Conservation (phyloP, 2,888 invertebrate species). For the Stenchaetothrips biformis region DNA sequence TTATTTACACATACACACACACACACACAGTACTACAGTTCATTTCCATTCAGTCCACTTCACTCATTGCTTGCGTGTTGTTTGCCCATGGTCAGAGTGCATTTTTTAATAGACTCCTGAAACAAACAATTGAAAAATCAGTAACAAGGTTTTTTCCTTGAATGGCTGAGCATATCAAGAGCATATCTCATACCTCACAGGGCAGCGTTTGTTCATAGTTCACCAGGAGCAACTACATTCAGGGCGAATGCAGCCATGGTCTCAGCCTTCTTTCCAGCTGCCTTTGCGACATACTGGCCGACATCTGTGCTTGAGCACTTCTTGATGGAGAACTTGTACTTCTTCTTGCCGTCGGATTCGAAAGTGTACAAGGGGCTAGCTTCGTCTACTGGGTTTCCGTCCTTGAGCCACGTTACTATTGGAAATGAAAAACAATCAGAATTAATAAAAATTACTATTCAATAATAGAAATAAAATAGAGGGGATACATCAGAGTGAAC, state of each 20-base stretch:
- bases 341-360: constrained; percentile 73
- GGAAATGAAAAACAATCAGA: constrained; percentile 29
- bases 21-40: constrained; percentile 4
- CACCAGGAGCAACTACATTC: constrained; percentile 62
- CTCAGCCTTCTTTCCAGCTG: constrained; percentile 81
- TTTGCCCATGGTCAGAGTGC: constrained; percentile 6
- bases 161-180: background rate
- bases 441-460: background rate
- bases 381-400: constrained; percentile 84
- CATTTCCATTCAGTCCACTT: constrained; percentile 18
- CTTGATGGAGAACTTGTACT: constrained; percentile 72
- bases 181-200: background rate
- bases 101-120: background rate
- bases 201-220: constrained; percentile 44
- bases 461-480: background rate
- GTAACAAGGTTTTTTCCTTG: background rate
- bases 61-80: constrained; percentile 17
- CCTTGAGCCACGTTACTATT: constrained; percentile 76
- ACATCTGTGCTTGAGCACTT: constrained; percentile 70
- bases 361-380: constrained; percentile 70
- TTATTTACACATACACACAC: constrained; percentile 8
- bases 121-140: background rate
- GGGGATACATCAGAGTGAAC: background rate
- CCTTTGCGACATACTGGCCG: constrained; percentile 83
- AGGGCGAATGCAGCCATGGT: constrained; percentile 79